Percentiles rank a stretch among this genome's conserved stretches.
Evolutionary conservation across 2,113 vertebrate species (phyloP).

Genomic region (Crotalus viridis): DNA sequence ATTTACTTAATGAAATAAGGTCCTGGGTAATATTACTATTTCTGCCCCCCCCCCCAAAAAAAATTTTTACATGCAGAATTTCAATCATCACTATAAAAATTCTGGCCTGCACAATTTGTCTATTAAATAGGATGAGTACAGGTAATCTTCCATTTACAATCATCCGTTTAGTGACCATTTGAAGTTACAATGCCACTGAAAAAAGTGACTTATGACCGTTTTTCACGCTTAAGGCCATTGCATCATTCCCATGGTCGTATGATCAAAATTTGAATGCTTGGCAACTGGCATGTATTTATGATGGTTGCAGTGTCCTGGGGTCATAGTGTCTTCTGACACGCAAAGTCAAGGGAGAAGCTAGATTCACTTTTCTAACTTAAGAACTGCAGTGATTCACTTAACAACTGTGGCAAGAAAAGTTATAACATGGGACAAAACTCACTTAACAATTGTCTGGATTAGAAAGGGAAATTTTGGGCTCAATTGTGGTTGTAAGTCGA

Average conservation of each 20-base stretch:
- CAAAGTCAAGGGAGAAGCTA: neutral
- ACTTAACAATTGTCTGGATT: neutral
- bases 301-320: no score
- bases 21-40: neutral
- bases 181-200: no score
- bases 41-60: neutral
- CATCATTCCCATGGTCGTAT: no score
- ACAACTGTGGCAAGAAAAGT: neutral
- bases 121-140: neutral
- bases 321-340: no score
- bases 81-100: neutral
- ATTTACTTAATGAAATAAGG: neutral
- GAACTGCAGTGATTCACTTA: neutral
- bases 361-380: neutral
- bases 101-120: neutral
- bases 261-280: no score
- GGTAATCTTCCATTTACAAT: no score
- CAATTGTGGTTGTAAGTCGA: neutral
- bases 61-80: neutral
- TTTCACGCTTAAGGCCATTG: no score
- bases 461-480: neutral
- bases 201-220: no score
- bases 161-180: no score
- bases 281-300: no score
- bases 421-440: neutral